Base-by-base conservation (phyloP, 2,888 invertebrate species). In the Acanthoscelides obtectus region DNA sequence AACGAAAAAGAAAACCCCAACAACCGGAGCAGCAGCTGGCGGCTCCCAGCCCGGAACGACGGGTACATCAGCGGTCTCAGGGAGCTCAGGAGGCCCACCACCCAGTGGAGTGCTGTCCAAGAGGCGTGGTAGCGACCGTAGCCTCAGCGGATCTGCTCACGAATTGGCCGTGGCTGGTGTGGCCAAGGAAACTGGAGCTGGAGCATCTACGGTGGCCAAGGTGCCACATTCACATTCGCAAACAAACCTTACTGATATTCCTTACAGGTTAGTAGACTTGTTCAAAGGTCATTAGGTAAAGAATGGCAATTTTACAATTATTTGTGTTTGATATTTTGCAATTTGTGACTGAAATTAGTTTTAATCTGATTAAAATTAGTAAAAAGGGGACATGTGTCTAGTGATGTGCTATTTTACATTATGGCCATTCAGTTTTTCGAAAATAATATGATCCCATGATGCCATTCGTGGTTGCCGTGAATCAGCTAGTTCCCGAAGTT, bases 181-280 rank as follows among this genome's bases (percentile, higher is more conserved):
- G 3, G 45, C 5, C 45, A 45, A 45, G 17, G 45, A 45, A 12
- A 12, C 45, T 3, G 45, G 45, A 45, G 3, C 8, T 45, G 45
- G 45, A 4, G 45, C 45, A 1, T 90, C 91, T 69, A 88, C 90
- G 76, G 86, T 87, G 71, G 87, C 85, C 78, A 91, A 89, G 79
- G 93, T 94, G 70, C 92, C 93, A 70, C 96, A 96, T 85, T 94
- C 95, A 22, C 95, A 95, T 86, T 94, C 94, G 81, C 96, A 96
- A 85, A 95, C 95, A 81, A 96, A 96, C 87, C 90, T 96, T 76
- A 92, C 93, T 82, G 94, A 95, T 81, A 91, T 94, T 80, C 92
- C 94, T 20, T 93, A 92, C 87, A 93, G 95, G 94, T 94, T 86
- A 80, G 77, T 8, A 12, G 63, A 19, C 19, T 63, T 63, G 12